Evolutionary conservation across 2,888 invertebrate genomes (phyloP).

Genomic region (Tetragonisca angustula): DNA sequence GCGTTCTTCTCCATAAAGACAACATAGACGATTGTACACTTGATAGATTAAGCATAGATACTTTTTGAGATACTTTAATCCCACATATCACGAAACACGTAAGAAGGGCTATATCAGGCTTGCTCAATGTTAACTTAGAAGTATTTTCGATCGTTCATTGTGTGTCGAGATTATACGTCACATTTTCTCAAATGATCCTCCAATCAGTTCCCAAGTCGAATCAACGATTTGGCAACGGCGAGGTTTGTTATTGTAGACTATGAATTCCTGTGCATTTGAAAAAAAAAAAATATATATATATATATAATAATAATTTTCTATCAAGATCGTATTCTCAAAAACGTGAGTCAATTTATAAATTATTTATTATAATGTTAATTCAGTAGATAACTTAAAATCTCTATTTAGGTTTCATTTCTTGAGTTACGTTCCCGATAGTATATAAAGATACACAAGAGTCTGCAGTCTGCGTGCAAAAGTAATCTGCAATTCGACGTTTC

Average conservation of each 20-base stretch:
- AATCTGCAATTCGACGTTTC: neutral
- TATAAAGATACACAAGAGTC: too few relatives aligned
- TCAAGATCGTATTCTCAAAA: too few relatives aligned
- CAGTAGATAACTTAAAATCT: too few relatives aligned
- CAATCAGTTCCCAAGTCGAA: neutral
- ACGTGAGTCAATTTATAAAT: too few relatives aligned
- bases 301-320: too few relatives aligned
- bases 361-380: too few relatives aligned
- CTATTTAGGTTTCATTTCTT: too few relatives aligned
- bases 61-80: neutral
- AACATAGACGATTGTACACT: neutral
- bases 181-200: neutral
- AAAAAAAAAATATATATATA: too few relatives aligned
- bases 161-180: neutral
- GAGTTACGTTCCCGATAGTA: too few relatives aligned
- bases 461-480: too few relatives aligned
- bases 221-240: neutral
- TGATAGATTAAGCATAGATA: conserved; percentile 11
- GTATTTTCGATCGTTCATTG: neutral
- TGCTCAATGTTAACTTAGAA: conserved; percentile 5
- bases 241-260: too few relatives aligned
- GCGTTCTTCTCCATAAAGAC: neutral
- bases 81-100: conserved; percentile 13
- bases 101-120: neutral
- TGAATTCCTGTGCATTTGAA: too few relatives aligned